phyloP scores from a whole-genome alignment of 2,888 invertebrate genomes.

The Cataglyphis rosenhaueri region DNA sequence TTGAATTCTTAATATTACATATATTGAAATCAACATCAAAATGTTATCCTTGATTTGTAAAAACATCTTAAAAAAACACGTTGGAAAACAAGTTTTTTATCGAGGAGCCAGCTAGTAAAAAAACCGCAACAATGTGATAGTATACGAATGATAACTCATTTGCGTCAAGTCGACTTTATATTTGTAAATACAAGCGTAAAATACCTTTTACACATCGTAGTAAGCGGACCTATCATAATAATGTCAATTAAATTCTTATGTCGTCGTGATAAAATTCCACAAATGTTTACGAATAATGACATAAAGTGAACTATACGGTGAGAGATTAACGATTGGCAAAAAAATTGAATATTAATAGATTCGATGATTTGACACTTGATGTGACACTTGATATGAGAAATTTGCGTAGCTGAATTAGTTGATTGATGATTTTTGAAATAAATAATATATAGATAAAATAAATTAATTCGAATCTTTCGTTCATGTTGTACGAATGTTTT shows the following conservation, averaged over 20 bases:
- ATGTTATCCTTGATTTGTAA: background rate
- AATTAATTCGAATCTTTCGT: background rate
- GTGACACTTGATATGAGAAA: background rate
- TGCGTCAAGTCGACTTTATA: background rate
- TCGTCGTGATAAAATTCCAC: background rate
- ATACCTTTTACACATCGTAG: background rate
- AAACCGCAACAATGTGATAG: background rate
- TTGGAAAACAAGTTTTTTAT: background rate
- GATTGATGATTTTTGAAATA: background rate
- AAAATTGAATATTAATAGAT: background rate
- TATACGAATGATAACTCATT: background rate
- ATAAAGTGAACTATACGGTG: background rate
- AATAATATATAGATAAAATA: background rate
- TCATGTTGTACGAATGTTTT: background rate
- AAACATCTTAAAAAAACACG: background rate
- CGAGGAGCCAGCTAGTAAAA: background rate
- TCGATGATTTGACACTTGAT: background rate
- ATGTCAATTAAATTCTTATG: background rate
- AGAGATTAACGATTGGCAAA: background rate
- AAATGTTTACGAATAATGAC: background rate
- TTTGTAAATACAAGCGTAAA: conserved; percentile 2
- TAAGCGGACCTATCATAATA: background rate
- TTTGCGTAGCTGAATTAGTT: background rate
- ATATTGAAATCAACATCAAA: background rate
- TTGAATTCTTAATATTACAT: background rate